Base-by-base conservation (phyloP, 2,888 invertebrate genomes). In the Scelioninae gen. 2 region DNA sequence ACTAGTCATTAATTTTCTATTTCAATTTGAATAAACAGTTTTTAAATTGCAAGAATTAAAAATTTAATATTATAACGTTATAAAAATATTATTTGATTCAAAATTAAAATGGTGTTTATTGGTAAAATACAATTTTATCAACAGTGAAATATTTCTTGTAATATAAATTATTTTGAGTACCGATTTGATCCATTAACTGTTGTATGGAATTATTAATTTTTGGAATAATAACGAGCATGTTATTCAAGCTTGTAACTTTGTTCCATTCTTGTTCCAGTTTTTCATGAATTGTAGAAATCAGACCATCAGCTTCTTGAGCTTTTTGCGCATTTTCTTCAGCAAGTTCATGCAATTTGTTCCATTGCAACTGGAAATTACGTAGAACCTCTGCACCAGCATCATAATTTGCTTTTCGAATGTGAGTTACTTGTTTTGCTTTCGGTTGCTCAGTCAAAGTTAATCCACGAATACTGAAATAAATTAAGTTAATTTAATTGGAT, bases 361-460 rank as follows among this genome's bases (percentile, higher is more conserved):
- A 94, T 73, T 92, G 88, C 46, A 90, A 87, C 83, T 93, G 92
- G 84, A 91, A 93, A 84, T 91, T 90, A 74, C 90, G 89, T 48
- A 94, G 84, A 72, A 93, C 86, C 74, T 90, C 90, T 28, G 90
- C 90, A 3, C 93, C 94, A 77, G 92, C 92, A 80, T 91, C 89
- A 53, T 87, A 86, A 83, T 90, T 88, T 18, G 89, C 83, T 65
- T 81, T 81, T 74, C 82, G 76, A 3, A 35, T 3, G 63, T 80
- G 81, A 2, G 43, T 37, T 6, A 68, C 7, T 35, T 79, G 83
- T 71, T 83, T 81, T 4, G 76, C 69, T 69, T 81, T 82, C 13
- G 81, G 48, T 52, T 71, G 71, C 61, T 86, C 86, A 1, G 74
- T 46, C 11, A 81, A 71, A 7, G 83, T 79, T 13, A 86, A 76